Percentiles rank a stretch among this genome's conserved stretches.
phyloP scores from a whole-genome alignment of 1,140 invertebrate species.

The Drosophila navojoa region DNA sequence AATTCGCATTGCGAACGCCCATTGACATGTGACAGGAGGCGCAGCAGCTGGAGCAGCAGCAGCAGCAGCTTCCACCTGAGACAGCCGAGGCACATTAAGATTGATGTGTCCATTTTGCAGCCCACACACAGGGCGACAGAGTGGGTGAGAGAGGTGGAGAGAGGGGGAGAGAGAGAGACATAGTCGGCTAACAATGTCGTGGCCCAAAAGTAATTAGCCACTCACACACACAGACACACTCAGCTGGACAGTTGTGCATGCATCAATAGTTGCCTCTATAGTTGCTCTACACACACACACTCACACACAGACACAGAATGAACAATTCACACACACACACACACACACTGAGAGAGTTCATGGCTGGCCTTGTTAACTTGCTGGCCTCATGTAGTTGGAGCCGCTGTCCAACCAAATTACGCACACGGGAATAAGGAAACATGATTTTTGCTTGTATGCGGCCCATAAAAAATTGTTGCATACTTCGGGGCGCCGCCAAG shows the following conservation, averaged over 20 bases:
- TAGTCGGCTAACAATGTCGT: constrained; percentile 46
- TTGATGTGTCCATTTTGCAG: constrained; percentile 72
- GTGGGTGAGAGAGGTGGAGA: neutral
- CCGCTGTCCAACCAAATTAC: constrained; percentile 64
- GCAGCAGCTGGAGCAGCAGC: constrained; percentile 5
- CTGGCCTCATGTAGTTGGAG: constrained; percentile 43
- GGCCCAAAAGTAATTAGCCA: constrained; percentile 74
- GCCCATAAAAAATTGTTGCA: constrained; percentile 79
- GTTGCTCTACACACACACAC: constrained; percentile 34
- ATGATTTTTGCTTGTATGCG: constrained; percentile 80
- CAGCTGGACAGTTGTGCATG: constrained; percentile 29
- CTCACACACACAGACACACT: constrained; percentile 32
- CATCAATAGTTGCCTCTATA: constrained; percentile 64
- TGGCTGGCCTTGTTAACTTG: constrained; percentile 60
- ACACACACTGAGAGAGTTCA: constrained; percentile 24
- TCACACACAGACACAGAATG: constrained; percentile 23
- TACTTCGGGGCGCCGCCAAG: constrained; percentile 65
- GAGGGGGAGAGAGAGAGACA: neutral
- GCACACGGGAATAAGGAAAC: constrained; percentile 81
- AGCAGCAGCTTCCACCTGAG: constrained; percentile 56
- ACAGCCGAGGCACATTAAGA: constrained; percentile 66
- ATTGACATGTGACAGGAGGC: constrained; percentile 62
- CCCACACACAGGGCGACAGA: constrained; percentile 21
- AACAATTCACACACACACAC: constrained; percentile 1
- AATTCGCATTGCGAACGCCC: constrained; percentile 67